phyloP scores from a whole-genome alignment of 2,113 vertebrate genomes.

The Heterotis niloticus region DNA sequence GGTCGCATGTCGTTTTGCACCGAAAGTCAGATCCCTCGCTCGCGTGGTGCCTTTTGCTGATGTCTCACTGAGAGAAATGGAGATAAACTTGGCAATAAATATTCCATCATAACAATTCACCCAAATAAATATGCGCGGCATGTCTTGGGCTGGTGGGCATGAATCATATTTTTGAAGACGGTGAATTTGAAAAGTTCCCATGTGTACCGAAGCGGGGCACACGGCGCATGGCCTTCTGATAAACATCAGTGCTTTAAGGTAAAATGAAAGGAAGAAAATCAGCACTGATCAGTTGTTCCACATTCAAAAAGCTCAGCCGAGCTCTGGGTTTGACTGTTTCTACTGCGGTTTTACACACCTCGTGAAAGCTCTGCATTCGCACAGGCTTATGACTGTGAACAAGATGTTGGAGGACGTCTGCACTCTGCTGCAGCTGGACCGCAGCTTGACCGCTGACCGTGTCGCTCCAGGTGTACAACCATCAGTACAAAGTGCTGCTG shows the following conservation, averaged over 20 bases:
- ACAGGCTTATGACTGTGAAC: not conserved
- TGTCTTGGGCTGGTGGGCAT: slow-evolving; percentile 66
- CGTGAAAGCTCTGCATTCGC: too few relatives aligned
- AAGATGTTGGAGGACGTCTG: not conserved
- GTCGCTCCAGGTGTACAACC: slow-evolving; percentile 76
- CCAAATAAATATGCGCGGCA: slow-evolving; percentile 69
- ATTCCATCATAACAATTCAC: slow-evolving; percentile 69
- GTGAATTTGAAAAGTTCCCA: slow-evolving; percentile 58
- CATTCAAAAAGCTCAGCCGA: slow-evolving; percentile 24
- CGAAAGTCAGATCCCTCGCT: slow-evolving; percentile 63
- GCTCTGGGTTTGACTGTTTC: not conserved
- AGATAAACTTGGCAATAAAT: slow-evolving; percentile 69
- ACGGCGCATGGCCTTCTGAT: slow-evolving; percentile 55
- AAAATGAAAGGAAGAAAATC: slow-evolving; percentile 3
- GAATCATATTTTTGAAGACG: slow-evolving; percentile 63
- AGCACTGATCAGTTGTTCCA: slow-evolving; percentile 26
- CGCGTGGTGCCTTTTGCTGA: slow-evolving; percentile 47
- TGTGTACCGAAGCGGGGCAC: slow-evolving; percentile 59
- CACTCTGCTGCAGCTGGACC: not conserved
- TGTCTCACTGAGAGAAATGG: slow-evolving; percentile 64
- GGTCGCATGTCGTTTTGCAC: slow-evolving; percentile 44
- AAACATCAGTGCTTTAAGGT: slow-evolving; percentile 55
- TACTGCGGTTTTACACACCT: not conserved
- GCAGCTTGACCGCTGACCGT: slow-evolving; percentile 28
- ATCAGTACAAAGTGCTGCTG: slow-evolving; percentile 79